Evolutionary conservation across 2,797 vertebrate genomes (phyloP), one percentile per base, ranked within the genome.

Genomic region (Agapornis canus): DNA sequence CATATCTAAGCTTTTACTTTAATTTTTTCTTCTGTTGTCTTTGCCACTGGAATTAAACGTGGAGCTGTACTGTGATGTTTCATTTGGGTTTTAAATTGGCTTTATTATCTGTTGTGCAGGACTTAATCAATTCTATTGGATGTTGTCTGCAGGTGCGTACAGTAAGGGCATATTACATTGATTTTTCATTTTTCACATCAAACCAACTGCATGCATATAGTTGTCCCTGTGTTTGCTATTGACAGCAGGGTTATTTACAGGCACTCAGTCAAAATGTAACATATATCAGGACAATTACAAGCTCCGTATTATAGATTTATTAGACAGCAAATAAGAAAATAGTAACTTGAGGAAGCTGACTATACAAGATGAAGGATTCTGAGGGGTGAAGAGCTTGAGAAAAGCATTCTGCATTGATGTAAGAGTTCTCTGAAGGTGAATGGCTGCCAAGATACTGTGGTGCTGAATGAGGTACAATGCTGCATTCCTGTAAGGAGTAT

Each of bases 171-270:
- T 68, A 96, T 95, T 91, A 40, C 54, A 94, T 92, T 80, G 93
- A 93, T 94, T 96, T 96, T 95, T 93, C 88, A 90, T 94, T 94
- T 92, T 91, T 95, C 88, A 82, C 66, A 71, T 92, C 86, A 75
- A 71, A 21, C 57, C 3, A 32, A 10, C 59, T 26, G 29, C 68
- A 19, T 65, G 8, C 56, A 21, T 76, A 49, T n/a, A 10, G 70
- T 13, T 72, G 71, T 71, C 25, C 63, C 49, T 32, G 76, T 42
- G 76, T 64, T 64, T 75, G 60, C n/a, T 94, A 45, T 83, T 59
- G 95, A 70, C 93, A 94, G 8, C 42, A 8, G 80, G 60, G 77
- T 89, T 89, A 69, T 89, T 90, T 65, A 84, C 42, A 68, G 73
- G 66, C 88, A 57, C 47, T 79, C 72, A 47, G 39, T 54, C 79